phyloP scores from a whole-genome alignment of 2,113 vertebrate species.

The Saguinus imperator region DNA sequence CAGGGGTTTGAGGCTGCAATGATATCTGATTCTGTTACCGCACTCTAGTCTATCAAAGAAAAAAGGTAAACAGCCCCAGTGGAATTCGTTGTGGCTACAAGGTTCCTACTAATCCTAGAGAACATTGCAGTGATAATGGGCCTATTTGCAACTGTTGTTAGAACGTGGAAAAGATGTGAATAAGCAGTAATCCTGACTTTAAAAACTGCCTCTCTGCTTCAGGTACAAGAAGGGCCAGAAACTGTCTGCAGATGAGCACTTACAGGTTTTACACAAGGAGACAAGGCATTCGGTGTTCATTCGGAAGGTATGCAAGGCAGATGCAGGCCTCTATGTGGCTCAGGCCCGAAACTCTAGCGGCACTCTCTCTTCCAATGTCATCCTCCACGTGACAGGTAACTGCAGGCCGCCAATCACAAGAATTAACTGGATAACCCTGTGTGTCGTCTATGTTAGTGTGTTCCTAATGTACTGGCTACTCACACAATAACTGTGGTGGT shows the following conservation, averaged over 20 bases:
- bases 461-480: conserved; percentile 89
- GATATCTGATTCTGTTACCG: not conserved
- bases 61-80: not conserved
- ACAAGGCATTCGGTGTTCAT: conserved; percentile 88
- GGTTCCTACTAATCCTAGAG: not conserved
- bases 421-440: conserved; percentile 89
- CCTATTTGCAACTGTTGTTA: not conserved
- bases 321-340: conserved; percentile 88
- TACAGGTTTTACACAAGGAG: conserved; percentile 89
- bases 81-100: not conserved
- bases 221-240: conserved; percentile 93
- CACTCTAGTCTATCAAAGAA: not conserved
- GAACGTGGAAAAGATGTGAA: conserved; percentile 54
- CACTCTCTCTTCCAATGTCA: conserved; percentile 85
- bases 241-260: conserved; percentile 86
- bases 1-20: not conserved
- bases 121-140: not conserved
- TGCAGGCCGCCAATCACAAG: conserved; percentile 81
- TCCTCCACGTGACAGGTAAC: conserved; percentile 88
- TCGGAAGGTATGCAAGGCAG: conserved; percentile 84
- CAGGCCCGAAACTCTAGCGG: conserved; percentile 83
- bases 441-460: conserved; percentile 87
- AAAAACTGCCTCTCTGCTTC: conserved; percentile 89
- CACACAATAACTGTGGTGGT: conserved; percentile 64
- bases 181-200: conserved; percentile 81